Evolutionary conservation across 2,888 invertebrate genomes (phyloP), one percentile per base, ranked within the genome.

Genomic region (Athalia rosae): DNA sequence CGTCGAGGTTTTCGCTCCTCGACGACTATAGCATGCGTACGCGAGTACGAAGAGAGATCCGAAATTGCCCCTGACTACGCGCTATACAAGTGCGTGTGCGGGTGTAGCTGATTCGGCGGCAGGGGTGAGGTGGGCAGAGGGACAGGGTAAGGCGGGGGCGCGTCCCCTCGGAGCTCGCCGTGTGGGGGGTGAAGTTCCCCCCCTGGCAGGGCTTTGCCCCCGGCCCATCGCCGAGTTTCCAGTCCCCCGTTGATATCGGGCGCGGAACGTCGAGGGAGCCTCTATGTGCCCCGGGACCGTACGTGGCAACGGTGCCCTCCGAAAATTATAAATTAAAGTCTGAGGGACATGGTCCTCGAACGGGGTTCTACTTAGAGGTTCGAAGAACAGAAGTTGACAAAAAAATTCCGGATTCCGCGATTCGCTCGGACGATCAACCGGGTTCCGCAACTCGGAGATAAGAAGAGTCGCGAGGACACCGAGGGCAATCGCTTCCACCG

Each of bases 171-270:
- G 74, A 74, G 61, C 61, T 74, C 43, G 74, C 74, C 61, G 74
- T 74, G 74, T 83, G 79, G 79, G 79, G 80, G 73, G 59, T 80
- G 78, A 80, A 80, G 82, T 83, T 82, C 81, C 80, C 78, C 77
- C 76, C 48, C 13, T 28, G 53, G 43, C 56, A 74, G 74, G 74
- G 56, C 78, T 64, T 48, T 62, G 64, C 69, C 77, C 59, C 74
- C 59, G 67, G 45, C 28, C 76, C 69, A 61, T 58, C 61, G 76
- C 15, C 66, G 45, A 69, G 48, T 66, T 71, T 64, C 62, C 43
- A 78, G 84, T 85, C 85, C 88, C 86, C 88, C 85, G 86, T 85
- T 88, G 87, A 88, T 87, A 88, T 87, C 88, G 87, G 87, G 88
- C 88, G 87, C 85, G 84, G 84, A 85, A 86, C 84, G 85, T 84